These are phyloP conservation scores for Crotalus tigris DNA, from an alignment of 2,113 vertebrate genomes.

Conservation along the genomic window DNA sequence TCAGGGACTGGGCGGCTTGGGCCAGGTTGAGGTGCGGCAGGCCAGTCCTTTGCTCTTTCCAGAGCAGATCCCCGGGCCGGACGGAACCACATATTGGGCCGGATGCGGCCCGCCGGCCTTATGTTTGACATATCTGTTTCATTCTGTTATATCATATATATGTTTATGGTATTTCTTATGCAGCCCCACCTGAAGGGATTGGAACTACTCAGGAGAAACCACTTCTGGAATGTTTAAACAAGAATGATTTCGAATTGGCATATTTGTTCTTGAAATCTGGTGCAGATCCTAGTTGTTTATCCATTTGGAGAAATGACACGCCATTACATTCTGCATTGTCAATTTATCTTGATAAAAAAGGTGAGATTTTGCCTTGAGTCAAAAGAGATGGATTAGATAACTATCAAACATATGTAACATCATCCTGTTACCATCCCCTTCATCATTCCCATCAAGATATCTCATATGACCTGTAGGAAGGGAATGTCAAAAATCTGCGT, in stretches of 20 bases:
- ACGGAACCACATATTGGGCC: too few relatives aligned
- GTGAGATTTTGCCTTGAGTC: constrained; percentile 45
- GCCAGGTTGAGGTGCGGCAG: too few relatives aligned
- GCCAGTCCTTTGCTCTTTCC: too few relatives aligned
- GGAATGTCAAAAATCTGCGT: neutral
- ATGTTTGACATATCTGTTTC: too few relatives aligned
- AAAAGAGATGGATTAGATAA: too few relatives aligned
- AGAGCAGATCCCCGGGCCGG: too few relatives aligned
- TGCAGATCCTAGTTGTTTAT: constrained; percentile 60
- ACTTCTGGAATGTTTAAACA: constrained; percentile 62
- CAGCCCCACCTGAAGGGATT: constrained; percentile 60
- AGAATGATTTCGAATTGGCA: constrained; percentile 64
- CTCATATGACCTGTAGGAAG: neutral
- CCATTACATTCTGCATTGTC: constrained; percentile 75
- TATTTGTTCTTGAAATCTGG: constrained; percentile 71
- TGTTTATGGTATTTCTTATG: constrained; percentile 30
- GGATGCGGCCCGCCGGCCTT: too few relatives aligned
- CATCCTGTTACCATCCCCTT: neutral
- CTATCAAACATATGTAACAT: too few relatives aligned
- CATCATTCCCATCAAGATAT: neutral
- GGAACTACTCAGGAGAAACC: constrained; percentile 53
- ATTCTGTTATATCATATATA: too few relatives aligned
- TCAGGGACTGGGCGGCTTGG: too few relatives aligned
- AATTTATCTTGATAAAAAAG: constrained; percentile 68
- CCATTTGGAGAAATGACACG: constrained; percentile 67